These are phyloP conservation scores for Phyllotreta cruciferae DNA, from an alignment of 2,888 invertebrate species.

Conservation along the genomic window DNA sequence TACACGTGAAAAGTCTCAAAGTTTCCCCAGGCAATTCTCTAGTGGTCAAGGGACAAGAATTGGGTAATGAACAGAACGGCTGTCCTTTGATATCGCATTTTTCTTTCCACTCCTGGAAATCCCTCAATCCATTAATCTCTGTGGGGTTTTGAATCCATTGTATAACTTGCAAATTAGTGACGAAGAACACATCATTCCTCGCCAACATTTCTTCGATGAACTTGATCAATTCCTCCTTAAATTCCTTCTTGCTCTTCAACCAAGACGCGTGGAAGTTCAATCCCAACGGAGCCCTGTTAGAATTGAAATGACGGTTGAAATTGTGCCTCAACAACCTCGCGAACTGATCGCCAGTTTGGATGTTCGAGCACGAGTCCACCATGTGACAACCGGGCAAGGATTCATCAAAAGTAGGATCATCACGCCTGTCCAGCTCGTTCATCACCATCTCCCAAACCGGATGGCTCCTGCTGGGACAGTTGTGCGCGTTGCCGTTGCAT, in stretches of 20 bases:
- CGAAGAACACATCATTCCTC: constrained; percentile 91
- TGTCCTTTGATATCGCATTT: constrained; percentile 94
- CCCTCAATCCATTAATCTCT: constrained; percentile 82
- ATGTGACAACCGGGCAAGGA: constrained; percentile 93
- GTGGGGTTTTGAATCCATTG: constrained; percentile 97
- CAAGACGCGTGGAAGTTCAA: constrained; percentile 95
- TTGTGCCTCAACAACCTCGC: constrained; percentile 89
- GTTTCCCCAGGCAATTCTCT: constrained; percentile 92
- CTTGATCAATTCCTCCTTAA: constrained; percentile 87
- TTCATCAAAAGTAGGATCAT: constrained; percentile 93
- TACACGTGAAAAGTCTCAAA: constrained; percentile 90
- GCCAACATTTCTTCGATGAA: constrained; percentile 93
- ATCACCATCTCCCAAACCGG: constrained; percentile 97
- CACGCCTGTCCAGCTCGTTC: constrained; percentile 92
- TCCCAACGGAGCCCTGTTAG: constrained; percentile 91
- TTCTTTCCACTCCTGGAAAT: constrained; percentile 95
- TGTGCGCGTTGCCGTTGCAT: constrained; percentile 92
- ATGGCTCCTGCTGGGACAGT: constrained; percentile 89
- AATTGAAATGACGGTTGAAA: constrained; percentile 92
- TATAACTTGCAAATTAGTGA: constrained; percentile 86
- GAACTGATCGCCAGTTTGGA: constrained; percentile 90
- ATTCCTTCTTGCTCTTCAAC: constrained; percentile 93
- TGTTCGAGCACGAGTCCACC: constrained; percentile 93
- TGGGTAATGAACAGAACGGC: constrained; percentile 90
- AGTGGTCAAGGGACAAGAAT: constrained; percentile 88